Percentiles rank a stretch among this genome's conserved stretches.
Evolutionary conservation across 2,797 vertebrate genomes (phyloP).

Genomic region (Epinephelus awoara): DNA sequence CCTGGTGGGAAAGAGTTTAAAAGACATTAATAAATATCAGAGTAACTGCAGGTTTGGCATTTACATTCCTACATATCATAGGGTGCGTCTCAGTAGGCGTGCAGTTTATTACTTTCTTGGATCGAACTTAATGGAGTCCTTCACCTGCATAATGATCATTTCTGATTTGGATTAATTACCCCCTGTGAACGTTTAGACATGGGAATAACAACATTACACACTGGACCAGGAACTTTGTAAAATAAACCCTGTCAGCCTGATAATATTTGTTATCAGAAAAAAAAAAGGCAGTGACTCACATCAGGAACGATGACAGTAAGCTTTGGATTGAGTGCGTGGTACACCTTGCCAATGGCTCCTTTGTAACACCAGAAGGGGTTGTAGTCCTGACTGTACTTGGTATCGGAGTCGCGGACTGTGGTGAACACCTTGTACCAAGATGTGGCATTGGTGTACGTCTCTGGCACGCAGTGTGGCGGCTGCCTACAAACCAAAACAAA

Average conservation of each 20-base stretch:
- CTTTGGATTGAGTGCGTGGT: conserved; percentile 97
- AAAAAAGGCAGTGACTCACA: conserved; percentile 84
- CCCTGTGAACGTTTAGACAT: neutral
- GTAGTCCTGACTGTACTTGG: conserved; percentile 97
- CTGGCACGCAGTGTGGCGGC: conserved; percentile 95
- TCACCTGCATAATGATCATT: no score
- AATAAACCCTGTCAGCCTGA: neutral
- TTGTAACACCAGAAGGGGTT: conserved; percentile 99
- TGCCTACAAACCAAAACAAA: conserved; percentile 85
- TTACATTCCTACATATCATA: neutral
- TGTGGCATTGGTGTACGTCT: conserved; percentile 96
- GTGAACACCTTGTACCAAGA: conserved; percentile 99
- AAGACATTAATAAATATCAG: neutral
- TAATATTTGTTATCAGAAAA: neutral
- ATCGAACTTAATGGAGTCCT: no score
- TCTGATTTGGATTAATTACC: no score
- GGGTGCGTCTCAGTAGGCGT: no score
- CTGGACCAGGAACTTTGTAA: neutral
- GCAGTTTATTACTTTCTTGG: no score
- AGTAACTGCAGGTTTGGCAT: neutral
- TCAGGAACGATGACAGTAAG: conserved; percentile 97
- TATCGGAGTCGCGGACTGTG: conserved; percentile 94
- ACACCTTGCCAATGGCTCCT: conserved; percentile 97
- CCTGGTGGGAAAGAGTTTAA: conserved; percentile 80
- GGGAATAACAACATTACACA: neutral